phyloP scores from a whole-genome alignment of 2,797 vertebrate species.

The Acanthurus lineatus region DNA sequence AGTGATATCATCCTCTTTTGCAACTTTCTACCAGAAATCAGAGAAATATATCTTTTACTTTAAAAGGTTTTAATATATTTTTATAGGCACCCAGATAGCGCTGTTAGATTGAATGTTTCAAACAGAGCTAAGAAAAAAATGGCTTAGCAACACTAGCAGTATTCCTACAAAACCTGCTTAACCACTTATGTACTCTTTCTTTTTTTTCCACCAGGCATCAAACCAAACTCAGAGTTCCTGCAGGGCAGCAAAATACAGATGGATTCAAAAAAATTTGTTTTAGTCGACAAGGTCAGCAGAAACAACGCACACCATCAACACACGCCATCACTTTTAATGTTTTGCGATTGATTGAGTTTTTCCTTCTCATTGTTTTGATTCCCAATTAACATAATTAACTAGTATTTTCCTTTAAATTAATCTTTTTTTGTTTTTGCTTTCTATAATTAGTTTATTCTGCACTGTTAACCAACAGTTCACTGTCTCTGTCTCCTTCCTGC shows the following conservation, averaged over 20 bases:
- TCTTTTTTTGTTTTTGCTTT: neutral
- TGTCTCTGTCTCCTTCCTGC: constrained; percentile 20
- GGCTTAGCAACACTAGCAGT: neutral
- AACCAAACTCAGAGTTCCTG: constrained; percentile 83
- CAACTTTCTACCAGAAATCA: neutral
- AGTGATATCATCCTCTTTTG: neutral
- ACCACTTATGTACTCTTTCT: neutral
- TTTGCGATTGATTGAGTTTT: no score
- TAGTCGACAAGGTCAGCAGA: constrained; percentile 86
- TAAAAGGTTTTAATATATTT: neutral
- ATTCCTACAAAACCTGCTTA: neutral
- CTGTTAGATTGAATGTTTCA: neutral
- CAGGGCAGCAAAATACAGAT: constrained; percentile 79
- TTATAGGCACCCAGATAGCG: neutral
- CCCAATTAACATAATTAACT: no score
- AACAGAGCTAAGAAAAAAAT: neutral
- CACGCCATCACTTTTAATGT: no score
- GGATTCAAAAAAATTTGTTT: constrained; percentile 82
- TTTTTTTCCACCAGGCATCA: constrained; percentile 70
- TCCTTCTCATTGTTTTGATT: no score
- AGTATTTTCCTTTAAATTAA: no score
- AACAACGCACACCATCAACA: no score
- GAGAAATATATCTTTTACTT: neutral
- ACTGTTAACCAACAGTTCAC: neutral
- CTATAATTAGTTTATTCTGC: neutral